phyloP scores from a whole-genome alignment of 2,888 invertebrate genomes.

The Frankliniella fusca region DNA sequence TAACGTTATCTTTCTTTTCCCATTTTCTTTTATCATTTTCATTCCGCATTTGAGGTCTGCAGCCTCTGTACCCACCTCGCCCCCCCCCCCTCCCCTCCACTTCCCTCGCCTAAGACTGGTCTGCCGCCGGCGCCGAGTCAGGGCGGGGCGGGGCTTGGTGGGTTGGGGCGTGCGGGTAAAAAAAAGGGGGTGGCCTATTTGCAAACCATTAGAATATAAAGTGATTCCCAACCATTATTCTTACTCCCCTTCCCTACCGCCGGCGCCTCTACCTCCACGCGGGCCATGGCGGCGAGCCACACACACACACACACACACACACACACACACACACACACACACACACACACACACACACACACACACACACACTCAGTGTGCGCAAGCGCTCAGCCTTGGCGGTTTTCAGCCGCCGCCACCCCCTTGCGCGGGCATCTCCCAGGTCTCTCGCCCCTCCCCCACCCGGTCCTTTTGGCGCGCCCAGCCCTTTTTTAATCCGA shows the following conservation, averaged over 20 bases:
- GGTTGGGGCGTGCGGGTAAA: not conserved
- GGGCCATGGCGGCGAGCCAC: not conserved
- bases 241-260: not conserved
- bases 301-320: not conserved
- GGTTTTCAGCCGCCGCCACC: not conserved
- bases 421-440: not conserved
- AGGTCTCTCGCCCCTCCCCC: not conserved
- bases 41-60: no score
- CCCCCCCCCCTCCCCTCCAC: not conserved
- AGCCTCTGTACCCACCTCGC: not conserved
- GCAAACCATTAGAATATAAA: constrained; percentile 26
- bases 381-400: not conserved
- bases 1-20: no score
- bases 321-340: not conserved
- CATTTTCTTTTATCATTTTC: no score
- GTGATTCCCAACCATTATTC: constrained; percentile 22
- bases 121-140: not conserved
- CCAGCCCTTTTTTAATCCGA: constrained; percentile 22
- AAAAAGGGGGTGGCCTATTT: not conserved
- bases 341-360: no score
- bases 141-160: not conserved
- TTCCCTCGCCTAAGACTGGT: constrained; percentile 7
- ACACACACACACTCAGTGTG: no score
- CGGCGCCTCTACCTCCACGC: not conserved
- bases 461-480: not conserved